Evolutionary conservation across 2,113 vertebrate genomes (phyloP).

Genomic region (Chaetops frenatus): DNA sequence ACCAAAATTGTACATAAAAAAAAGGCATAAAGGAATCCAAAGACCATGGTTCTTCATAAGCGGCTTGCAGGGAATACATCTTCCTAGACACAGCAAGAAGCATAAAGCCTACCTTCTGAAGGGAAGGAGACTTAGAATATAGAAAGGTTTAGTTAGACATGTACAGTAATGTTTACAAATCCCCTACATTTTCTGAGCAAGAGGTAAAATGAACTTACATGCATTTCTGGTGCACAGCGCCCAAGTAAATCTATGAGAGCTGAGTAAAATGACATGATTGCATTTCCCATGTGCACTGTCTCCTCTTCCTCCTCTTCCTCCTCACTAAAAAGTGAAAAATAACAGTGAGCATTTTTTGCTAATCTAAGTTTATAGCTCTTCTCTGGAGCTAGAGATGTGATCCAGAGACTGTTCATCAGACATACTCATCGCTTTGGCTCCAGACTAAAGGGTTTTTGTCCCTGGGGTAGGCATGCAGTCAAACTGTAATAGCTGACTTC

Average conservation of each 20-base stretch:
- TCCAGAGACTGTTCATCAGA: background rate
- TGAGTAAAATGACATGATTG: slow-evolving; percentile 98
- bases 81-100: background rate
- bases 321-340: slow-evolving; percentile 38
- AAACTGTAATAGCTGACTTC: background rate
- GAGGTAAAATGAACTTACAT: slow-evolving; percentile 74
- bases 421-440: background rate
- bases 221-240: slow-evolving; percentile 96
- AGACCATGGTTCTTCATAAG: background rate
- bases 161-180: background rate
- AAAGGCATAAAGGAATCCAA: background rate
- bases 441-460: fast-evolving
- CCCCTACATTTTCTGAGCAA: background rate
- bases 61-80: background rate
- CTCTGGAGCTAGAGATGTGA: background rate
- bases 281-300: slow-evolving; percentile 96
- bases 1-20: background rate
- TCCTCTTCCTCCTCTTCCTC: slow-evolving; percentile 85
- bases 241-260: slow-evolving; percentile 96
- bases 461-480: background rate
- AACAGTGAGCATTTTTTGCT: background rate
- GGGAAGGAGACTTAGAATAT: background rate
- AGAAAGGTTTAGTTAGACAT: background rate
- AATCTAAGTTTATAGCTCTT: background rate
- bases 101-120: background rate